These are phyloP conservation scores for Sarcophaga variegata DNA, from an alignment of 2,888 invertebrate species.

Conservation along the genomic window DNA sequence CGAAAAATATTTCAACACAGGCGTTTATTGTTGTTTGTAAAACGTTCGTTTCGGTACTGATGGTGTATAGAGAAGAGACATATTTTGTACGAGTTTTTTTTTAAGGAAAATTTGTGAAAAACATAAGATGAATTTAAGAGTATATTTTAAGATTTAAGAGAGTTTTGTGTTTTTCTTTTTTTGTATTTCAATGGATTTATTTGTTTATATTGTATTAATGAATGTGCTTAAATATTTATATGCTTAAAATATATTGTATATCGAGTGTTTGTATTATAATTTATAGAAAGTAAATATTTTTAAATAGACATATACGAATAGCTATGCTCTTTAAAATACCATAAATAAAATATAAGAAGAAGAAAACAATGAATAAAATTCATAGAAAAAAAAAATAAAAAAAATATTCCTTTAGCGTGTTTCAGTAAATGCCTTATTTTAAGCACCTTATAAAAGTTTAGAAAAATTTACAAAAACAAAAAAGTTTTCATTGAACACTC, in stretches of 20 bases:
- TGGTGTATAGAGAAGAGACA: not conserved
- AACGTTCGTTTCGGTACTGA: not conserved
- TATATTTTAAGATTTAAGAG: not conserved
- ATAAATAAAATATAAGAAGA: too few relatives aligned
- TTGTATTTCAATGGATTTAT: not conserved
- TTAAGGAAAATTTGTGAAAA: not conserved
- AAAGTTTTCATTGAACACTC: conserved; percentile 9
- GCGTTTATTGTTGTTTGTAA: conserved; percentile 13
- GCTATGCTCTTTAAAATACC: too few relatives aligned
- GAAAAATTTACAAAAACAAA: not conserved
- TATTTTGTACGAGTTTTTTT: not conserved
- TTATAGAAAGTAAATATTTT: too few relatives aligned
- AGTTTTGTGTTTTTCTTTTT: not conserved
- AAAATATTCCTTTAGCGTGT: conserved; percentile 13
- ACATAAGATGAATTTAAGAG: not conserved
- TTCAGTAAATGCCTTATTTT: conserved; percentile 42
- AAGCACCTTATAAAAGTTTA: conserved; percentile 14
- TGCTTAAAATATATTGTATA: conserved; percentile 20
- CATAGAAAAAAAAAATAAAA: too few relatives aligned
- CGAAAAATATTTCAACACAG: not conserved
- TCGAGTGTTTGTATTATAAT: too few relatives aligned
- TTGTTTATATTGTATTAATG: not conserved
- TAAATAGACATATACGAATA: too few relatives aligned
- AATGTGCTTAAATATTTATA: not conserved
- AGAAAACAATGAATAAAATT: too few relatives aligned